Evolutionary conservation across 1,140 invertebrate genomes (phyloP), one percentile per base, ranked within the genome.

Genomic region (Thrips palmi): DNA sequence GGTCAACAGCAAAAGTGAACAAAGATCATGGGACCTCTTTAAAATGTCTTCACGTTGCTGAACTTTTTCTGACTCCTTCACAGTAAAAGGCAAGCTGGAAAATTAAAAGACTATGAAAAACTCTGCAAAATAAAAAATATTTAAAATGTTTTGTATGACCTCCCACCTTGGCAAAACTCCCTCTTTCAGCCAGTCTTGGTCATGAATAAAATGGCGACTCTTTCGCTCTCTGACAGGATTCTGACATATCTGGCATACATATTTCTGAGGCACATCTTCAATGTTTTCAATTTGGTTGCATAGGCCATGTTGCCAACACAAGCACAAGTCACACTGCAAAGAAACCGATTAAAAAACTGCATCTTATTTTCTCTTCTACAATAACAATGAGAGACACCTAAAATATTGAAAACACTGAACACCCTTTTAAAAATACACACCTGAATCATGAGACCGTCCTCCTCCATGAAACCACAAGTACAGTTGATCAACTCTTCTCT

Each of bases 281-380:
- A 86, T 82, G 21, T 66, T 68, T 39, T 78, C 70, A 41, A 89
- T 84, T 30, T 75, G 74, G 53, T 87, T 82, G 49, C 87, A 94
- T 25, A 71, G 64, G 1, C 83, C 86, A 56, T 93, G 88, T 56
- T 93, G 88, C 89, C 88, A 94, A 54, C 84, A 88, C 8, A 91
- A 59, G 51, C 88, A 93, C 15, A 89, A 62, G 53, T 94, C 89
- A 59, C 89, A 94, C 65, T 94, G 76, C 11, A 42, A 44, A 45
- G 23, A 24, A 35, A 40, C 8, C 10, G 12, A 7, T 8, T 12
- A 27, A 27, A 27, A 27, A 7, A 27, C 12, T 7, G n/a, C n/a
- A n/a, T n/a, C n/a, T n/a, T n/a, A n/a, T n/a, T n/a, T n/a, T n/a
- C n/a, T n/a, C n/a, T n/a, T n/a, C n/a, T n/a, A n/a, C n/a, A n/a